Evolutionary conservation across 2,113 vertebrate species (phyloP).

Genomic region (Cisticola juncidis): DNA sequence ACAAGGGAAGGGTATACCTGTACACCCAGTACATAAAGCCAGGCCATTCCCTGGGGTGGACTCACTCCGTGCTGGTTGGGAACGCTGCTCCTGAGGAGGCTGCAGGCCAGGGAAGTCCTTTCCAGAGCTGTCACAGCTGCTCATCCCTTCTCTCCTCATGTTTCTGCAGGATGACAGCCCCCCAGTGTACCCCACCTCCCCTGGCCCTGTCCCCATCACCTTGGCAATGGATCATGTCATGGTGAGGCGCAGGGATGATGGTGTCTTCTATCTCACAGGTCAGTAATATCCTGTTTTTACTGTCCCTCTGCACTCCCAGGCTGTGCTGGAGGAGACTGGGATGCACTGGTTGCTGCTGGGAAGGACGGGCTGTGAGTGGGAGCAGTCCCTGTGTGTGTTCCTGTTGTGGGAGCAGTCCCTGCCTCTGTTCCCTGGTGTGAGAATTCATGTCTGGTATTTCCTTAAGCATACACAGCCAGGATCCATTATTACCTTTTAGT

Average conservation of each 20-base stretch:
- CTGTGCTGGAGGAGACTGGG: neutral
- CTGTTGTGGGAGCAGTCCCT: neutral
- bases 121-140: neutral
- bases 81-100: neutral
- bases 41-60: neutral
- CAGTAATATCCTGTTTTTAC: neutral
- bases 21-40: neutral
- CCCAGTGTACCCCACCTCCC: slow-evolving; percentile 87
- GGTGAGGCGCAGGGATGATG: slow-evolving; percentile 85
- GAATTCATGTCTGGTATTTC: neutral
- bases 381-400: neutral
- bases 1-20: neutral
- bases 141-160: neutral
- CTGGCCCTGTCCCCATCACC: slow-evolving; percentile 84
- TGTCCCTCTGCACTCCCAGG: neutral
- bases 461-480: neutral
- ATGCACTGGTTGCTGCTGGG: neutral
- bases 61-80: neutral
- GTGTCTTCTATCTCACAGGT: slow-evolving; percentile 87
- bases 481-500: neutral
- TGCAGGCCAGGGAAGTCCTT: neutral
- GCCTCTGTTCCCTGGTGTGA: neutral
- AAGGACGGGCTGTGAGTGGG: neutral
- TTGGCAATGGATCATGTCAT: slow-evolving; percentile 82
- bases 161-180: slow-evolving; percentile 87